A percentile compares a stretch with the other conserved stretches of the same genome.
phyloP scores from a whole-genome alignment of 2,113 vertebrate species.

The Miniopterus natalensis region DNA sequence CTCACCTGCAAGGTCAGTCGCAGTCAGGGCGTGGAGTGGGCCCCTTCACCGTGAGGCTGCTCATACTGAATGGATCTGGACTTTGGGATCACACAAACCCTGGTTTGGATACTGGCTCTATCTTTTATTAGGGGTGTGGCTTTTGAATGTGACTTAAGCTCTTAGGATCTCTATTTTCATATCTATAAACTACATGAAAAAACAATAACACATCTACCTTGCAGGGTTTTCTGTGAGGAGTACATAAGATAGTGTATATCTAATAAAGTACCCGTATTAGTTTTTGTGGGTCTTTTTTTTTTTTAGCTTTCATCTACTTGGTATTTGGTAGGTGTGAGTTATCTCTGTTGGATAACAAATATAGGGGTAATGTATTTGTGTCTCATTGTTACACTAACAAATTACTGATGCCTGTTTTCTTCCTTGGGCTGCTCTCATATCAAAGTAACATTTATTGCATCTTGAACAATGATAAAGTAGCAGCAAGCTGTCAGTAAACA shows the following conservation, averaged over 20 bases:
- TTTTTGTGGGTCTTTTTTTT: neutral
- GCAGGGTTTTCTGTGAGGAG: neutral
- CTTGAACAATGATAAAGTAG: neutral
- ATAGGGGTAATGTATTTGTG: neutral
- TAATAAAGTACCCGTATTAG: neutral
- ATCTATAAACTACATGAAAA: neutral
- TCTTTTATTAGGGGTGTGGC: neutral
- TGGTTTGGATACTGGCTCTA: neutral
- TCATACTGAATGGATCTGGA: neutral
- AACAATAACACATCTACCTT: neutral
- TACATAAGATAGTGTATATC: neutral
- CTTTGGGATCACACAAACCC: neutral
- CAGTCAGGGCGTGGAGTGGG: neutral
- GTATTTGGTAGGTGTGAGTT: neutral
- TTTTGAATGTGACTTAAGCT: neutral
- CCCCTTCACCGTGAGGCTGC: neutral
- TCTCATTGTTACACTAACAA: neutral
- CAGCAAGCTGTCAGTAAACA: neutral
- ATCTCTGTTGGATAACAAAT: neutral
- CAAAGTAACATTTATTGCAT: neutral
- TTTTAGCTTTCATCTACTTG: neutral
- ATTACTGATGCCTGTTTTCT: slow-evolving; percentile 20
- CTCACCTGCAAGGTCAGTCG: neutral
- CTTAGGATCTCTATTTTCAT: neutral
- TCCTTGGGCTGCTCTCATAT: neutral